phyloP scores from a whole-genome alignment of 2,113 vertebrate genomes.

The Macaca mulatta region DNA sequence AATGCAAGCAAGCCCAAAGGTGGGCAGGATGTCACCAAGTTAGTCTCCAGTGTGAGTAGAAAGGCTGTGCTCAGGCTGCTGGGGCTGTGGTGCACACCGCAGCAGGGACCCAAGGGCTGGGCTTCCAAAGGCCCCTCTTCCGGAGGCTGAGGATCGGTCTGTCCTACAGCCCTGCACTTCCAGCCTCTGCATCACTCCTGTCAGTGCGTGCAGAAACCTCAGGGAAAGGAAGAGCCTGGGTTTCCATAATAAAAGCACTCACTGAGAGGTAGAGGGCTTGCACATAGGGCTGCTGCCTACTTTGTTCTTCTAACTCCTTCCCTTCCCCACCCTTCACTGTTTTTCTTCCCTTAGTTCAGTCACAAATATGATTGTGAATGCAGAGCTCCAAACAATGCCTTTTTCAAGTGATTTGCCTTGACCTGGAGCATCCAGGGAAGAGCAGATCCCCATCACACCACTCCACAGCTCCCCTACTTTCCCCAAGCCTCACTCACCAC shows the following conservation, averaged over 20 bases:
- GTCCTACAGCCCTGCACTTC: rapidly evolving
- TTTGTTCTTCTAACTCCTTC: background rate
- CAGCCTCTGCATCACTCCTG: rapidly evolving
- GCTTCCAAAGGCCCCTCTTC: background rate
- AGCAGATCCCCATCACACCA: rapidly evolving
- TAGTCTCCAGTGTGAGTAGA: rapidly evolving
- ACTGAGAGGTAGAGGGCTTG: rapidly evolving
- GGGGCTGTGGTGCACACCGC: background rate
- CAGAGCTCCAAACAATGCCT: background rate
- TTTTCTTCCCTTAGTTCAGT: background rate
- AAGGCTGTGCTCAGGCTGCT: background rate
- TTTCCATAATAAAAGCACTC: background rate
- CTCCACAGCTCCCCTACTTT: background rate
- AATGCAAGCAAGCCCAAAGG: background rate
- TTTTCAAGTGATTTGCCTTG: background rate
- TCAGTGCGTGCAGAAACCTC: rapidly evolving
- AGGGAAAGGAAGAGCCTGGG: rapidly evolving
- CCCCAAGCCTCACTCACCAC: background rate
- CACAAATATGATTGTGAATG: background rate
- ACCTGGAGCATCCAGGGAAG: background rate
- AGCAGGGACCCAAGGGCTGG: background rate
- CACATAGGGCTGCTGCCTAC: background rate
- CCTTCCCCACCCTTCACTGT: no score
- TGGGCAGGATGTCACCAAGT: background rate
- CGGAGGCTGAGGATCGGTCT: rapidly evolving